These are phyloP conservation scores for Aleadryas rufinucha DNA, from an alignment of 2,113 vertebrate genomes.

Conservation along the genomic window DNA sequence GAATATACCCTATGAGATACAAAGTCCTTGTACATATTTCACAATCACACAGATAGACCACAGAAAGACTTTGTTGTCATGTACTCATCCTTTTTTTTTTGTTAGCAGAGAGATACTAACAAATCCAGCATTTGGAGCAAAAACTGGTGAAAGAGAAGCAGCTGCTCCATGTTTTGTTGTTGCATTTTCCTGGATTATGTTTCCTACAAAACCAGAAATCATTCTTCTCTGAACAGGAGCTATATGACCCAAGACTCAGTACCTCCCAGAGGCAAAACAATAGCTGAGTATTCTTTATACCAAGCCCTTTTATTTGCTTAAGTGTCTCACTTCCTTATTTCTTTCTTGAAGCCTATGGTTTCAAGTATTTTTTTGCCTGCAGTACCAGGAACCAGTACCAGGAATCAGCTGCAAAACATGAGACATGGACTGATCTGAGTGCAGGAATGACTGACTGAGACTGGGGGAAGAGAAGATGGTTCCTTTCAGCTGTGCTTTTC, in stretches of 20 bases:
- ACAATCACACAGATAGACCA: background rate
- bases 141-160: background rate
- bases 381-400: background rate
- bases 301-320: background rate
- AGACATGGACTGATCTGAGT: fast-evolving
- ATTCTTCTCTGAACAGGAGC: background rate
- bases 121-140: background rate
- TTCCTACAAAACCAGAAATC: background rate
- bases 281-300: background rate
- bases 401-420: background rate
- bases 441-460: background rate
- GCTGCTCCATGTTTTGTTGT: background rate
- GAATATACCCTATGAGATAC: background rate
- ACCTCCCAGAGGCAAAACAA: background rate
- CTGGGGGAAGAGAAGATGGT: background rate
- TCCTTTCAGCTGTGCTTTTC: background rate
- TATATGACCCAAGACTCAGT: background rate
- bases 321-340: background rate
- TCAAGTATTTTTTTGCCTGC: background rate
- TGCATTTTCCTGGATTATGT: background rate
- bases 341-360: background rate
- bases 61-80: background rate
- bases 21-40: background rate
- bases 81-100: background rate
- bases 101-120: background rate